Evolutionary conservation across 2,113 vertebrate genomes (phyloP).

Genomic region (Reinhardtius hippoglossoides): DNA sequence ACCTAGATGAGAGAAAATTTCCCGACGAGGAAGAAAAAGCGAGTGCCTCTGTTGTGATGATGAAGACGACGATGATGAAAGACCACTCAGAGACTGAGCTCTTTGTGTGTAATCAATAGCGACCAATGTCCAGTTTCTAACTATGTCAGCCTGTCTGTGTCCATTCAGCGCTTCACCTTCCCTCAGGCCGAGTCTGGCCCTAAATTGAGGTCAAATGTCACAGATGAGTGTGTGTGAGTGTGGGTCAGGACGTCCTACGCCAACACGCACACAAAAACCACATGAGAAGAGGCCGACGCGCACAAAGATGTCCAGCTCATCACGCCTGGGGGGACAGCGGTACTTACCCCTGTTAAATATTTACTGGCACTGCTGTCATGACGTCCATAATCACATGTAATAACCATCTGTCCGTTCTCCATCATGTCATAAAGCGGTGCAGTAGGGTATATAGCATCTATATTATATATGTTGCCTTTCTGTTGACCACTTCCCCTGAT

Average conservation of each 20-base stretch:
- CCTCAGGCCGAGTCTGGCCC: constrained; percentile 66
- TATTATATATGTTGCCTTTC: neutral
- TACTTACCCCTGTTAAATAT: constrained; percentile 73
- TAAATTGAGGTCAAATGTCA: constrained; percentile 73
- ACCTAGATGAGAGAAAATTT: constrained; percentile 51
- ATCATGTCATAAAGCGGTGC: neutral
- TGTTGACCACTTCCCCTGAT: neutral
- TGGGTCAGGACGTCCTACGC: constrained; percentile 29
- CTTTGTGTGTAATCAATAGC: constrained; percentile 72
- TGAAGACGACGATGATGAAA: constrained; percentile 54
- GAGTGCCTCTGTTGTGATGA: constrained; percentile 34
- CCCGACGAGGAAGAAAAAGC: constrained; percentile 33
- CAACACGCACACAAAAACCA: constrained; percentile 42
- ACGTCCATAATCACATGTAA: constrained; percentile 31
- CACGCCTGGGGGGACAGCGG: constrained; percentile 38
- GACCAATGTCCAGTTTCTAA: constrained; percentile 66
- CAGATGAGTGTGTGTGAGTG: constrained; percentile 29
- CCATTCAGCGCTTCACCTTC: constrained; percentile 57
- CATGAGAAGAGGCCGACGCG: constrained; percentile 28
- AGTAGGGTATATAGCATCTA: neutral
- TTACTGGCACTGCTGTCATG: constrained; percentile 57
- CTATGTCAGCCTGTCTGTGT: constrained; percentile 37
- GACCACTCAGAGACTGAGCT: constrained; percentile 45
- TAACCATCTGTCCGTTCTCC: constrained; percentile 1
- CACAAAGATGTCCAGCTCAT: constrained; percentile 36